Conservation (phyloP, 1,140 invertebrate genomes). For the Trissolcus basalis region DNA sequence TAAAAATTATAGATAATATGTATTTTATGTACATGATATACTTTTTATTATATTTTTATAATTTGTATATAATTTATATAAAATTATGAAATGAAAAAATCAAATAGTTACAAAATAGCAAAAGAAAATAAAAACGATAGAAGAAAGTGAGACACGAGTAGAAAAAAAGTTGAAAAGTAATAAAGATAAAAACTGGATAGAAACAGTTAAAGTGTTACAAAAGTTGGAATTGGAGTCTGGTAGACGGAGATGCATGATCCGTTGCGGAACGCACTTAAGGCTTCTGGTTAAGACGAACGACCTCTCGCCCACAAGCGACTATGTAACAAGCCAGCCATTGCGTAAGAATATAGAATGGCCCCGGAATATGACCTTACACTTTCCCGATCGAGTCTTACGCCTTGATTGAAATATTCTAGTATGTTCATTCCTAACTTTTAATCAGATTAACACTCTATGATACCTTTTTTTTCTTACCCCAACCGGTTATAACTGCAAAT, state of each 20-base stretch:
- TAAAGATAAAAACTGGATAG: background rate
- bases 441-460: background rate
- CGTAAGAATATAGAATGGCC: constrained; percentile 58
- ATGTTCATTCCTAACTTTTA: constrained; percentile 6
- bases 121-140: too few species aligned
- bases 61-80: too few species aligned
- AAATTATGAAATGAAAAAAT: too few species aligned
- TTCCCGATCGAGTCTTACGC: constrained; percentile 50
- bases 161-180: too few species aligned
- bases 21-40: too few species aligned
- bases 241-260: constrained; percentile 13
- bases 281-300: constrained; percentile 63
- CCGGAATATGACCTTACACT: constrained; percentile 60
- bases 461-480: too few species aligned
- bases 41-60: too few species aligned
- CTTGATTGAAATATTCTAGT: constrained; percentile 45
- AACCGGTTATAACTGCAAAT: background rate
- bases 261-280: constrained; percentile 62
- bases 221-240: background rate
- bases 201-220: background rate
- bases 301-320: constrained; percentile 59
- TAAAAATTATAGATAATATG: background rate
- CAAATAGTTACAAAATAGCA: too few species aligned
- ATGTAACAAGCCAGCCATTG: constrained; percentile 59
- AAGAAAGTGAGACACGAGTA: too few species aligned